These are phyloP conservation scores for Otus scops DNA, from an alignment of 2,797 vertebrate genomes.

Conservation along the genomic window DNA sequence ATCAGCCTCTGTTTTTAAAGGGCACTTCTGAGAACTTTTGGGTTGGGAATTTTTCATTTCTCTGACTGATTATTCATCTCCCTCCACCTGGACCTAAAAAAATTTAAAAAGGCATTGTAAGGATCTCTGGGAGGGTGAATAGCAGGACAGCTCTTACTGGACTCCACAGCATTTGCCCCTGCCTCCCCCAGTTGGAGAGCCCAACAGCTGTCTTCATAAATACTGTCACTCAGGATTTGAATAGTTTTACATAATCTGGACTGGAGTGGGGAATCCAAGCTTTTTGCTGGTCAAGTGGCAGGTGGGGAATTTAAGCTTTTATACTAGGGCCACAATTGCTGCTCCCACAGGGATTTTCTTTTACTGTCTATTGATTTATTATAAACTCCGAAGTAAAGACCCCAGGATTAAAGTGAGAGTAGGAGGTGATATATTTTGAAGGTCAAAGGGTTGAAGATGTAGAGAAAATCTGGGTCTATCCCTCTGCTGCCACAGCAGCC, in stretches of 20 bases:
- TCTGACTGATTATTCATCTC: constrained; percentile 24
- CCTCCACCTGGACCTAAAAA: background rate
- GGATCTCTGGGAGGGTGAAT: constrained; percentile 14
- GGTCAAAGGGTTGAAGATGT: background rate
- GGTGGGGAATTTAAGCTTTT: constrained; percentile 59
- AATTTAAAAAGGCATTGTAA: background rate
- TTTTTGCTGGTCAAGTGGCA: constrained; percentile 69
- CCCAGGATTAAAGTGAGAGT: background rate
- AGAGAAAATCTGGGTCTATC: background rate
- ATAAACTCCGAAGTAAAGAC: constrained; percentile 14
- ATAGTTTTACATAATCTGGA: constrained; percentile 68
- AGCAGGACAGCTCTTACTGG: background rate
- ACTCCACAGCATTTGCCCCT: background rate
- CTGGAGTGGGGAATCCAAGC: constrained; percentile 34
- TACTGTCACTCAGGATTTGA: constrained; percentile 70
- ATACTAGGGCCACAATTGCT: constrained; percentile 17
- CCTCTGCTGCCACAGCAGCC: background rate
- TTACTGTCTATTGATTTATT: constrained; percentile 48
- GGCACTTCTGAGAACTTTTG: background rate
- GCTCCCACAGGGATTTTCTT: constrained; percentile 63
- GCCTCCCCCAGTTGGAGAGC: background rate
- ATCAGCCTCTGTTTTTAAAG: background rate
- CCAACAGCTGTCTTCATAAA: constrained; percentile 74
- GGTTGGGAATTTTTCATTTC: background rate
- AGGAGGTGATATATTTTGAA: background rate